phyloP scores from a whole-genome alignment of 2,113 vertebrate species.

The Camelus bactrianus region DNA sequence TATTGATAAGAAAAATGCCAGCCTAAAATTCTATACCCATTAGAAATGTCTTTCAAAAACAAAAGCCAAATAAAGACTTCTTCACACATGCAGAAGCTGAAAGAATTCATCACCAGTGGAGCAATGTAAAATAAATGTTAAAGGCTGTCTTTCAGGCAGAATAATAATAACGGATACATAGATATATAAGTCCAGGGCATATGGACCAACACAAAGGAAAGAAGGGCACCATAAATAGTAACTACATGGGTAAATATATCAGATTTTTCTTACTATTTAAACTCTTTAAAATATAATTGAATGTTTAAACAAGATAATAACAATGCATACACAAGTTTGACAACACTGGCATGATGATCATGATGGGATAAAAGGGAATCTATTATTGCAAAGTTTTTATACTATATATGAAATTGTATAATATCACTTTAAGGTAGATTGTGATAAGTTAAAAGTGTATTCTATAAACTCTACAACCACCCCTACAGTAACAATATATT shows the following conservation, averaged over 20 bases:
- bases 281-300: conserved; percentile 6
- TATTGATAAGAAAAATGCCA: background rate
- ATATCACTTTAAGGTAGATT: background rate
- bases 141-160: background rate
- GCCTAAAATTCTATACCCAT: background rate
- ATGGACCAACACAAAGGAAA: background rate
- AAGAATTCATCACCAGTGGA: background rate
- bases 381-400: background rate
- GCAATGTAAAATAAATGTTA: background rate
- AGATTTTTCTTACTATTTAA: background rate
- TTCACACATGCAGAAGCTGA: background rate
- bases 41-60: background rate
- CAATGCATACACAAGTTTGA: background rate
- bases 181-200: background rate
- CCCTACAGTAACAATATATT: background rate
- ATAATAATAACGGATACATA: background rate
- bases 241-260: background rate
- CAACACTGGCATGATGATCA: background rate
- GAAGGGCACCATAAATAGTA: background rate
- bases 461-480: background rate
- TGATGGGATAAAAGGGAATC: background rate
- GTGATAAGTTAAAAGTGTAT: background rate
- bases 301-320: background rate
- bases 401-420: background rate
- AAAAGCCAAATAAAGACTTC: background rate